Evolutionary conservation across 1,140 invertebrate species (phyloP).

Genomic region (Bombus sibiricus): DNA sequence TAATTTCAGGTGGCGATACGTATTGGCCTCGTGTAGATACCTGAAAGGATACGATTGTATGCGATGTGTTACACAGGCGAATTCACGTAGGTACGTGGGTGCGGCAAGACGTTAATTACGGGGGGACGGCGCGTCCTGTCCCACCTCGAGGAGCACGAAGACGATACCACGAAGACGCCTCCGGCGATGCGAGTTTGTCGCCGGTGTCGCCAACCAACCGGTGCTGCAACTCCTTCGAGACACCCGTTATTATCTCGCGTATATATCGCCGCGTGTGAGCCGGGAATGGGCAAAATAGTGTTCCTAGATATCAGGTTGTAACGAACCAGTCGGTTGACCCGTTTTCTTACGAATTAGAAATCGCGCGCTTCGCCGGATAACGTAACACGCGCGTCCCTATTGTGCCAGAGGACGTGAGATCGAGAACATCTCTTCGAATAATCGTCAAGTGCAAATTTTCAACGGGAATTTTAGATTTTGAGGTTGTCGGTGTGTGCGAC

Average conservation of each 20-base stretch:
- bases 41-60: conserved; percentile 24
- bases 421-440: neutral
- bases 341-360: conserved; percentile 1
- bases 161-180: conserved; percentile 48
- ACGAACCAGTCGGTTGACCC: neutral
- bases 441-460: neutral
- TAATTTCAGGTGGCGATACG: conserved; percentile 46
- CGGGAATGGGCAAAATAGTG: conserved; percentile 36
- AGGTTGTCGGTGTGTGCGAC: too few species aligned
- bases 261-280: conserved; percentile 41
- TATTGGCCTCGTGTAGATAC: conserved; percentile 33
- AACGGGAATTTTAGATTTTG: neutral
- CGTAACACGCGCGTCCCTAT: neutral
- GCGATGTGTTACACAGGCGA: conserved; percentile 32
- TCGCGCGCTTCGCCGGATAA: neutral
- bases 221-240: conserved; percentile 40
- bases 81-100: conserved; percentile 44
- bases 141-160: conserved; percentile 42
- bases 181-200: conserved; percentile 57
- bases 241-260: conserved; percentile 45
- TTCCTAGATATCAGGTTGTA: conserved; percentile 39
- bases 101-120: conserved; percentile 55
- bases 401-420: too few species aligned
- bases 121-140: conserved; percentile 37
- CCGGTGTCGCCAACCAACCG: conserved; percentile 49